These are phyloP conservation scores for Arvicanthis niloticus DNA, from an alignment of 2,113 vertebrate genomes.

Conservation along the genomic window DNA sequence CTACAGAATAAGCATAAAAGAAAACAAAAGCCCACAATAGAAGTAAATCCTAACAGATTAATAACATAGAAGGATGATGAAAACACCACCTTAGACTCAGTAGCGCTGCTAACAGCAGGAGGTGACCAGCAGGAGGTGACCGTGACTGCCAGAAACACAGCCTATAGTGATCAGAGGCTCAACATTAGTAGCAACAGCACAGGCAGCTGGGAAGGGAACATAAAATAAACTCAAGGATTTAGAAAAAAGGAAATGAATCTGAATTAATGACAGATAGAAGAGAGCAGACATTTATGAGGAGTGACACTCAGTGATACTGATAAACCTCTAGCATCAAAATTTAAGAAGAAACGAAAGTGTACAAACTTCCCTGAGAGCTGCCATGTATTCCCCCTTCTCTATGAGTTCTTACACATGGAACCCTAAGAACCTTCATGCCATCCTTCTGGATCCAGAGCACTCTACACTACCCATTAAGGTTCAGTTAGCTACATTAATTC, in stretches of 20 bases:
- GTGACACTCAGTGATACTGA: constrained; percentile 12
- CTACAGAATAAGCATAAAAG: neutral
- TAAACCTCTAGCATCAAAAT: neutral
- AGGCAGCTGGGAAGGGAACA: constrained; percentile 12
- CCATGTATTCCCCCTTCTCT: neutral
- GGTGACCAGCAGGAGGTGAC: neutral
- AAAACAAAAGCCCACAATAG: neutral
- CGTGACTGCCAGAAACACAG: neutral
- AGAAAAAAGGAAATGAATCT: neutral
- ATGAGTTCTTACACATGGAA: constrained; percentile 1
- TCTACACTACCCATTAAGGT: neutral
- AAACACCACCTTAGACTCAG: neutral
- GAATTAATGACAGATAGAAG: neutral
- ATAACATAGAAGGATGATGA: neutral
- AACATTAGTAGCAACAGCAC: constrained; percentile 7
- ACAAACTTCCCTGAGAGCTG: neutral
- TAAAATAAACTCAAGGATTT: constrained; percentile 23
- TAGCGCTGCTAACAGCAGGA: neutral
- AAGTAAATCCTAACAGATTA: neutral
- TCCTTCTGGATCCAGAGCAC: constrained; percentile 29
- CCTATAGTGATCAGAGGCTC: neutral
- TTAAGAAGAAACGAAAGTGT: neutral
- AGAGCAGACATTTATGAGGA: neutral
- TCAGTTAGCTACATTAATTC: constrained; percentile 31
- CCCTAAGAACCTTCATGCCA: constrained; percentile 22